Percentiles rank a stretch among this genome's conserved stretches.
Evolutionary conservation across 2,888 invertebrate species (phyloP).

Genomic region (Troides helena): DNA sequence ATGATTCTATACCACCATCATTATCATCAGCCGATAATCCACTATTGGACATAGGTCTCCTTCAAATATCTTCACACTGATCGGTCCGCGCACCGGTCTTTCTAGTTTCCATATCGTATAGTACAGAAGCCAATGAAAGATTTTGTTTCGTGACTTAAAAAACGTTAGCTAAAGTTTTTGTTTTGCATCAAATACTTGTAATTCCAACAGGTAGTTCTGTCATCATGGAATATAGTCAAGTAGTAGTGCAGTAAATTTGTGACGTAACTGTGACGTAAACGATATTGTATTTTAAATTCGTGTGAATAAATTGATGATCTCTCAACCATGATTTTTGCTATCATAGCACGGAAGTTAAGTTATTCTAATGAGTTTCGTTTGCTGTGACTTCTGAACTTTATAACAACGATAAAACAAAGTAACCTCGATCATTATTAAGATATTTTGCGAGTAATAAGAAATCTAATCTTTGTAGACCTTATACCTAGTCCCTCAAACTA

Average conservation of each 20-base stretch:
- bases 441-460: too few species aligned
- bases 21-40: too few species aligned
- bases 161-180: not conserved
- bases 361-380: not conserved
- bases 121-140: not conserved
- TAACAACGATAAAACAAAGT: not conserved
- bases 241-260: too few species aligned
- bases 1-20: too few species aligned
- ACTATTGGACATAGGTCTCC: too few species aligned
- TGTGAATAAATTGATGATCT: not conserved
- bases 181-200: not conserved
- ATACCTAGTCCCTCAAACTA: too few species aligned
- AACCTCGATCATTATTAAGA: conserved; percentile 3
- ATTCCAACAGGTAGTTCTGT: not conserved
- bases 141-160: not conserved
- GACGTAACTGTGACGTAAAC: not conserved
- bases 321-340: not conserved
- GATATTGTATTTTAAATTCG: not conserved
- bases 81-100: too few species aligned
- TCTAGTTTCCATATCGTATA: too few species aligned
- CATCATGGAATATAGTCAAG: not conserved
- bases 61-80: too few species aligned
- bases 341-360: not conserved
- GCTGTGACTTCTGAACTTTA: conserved; percentile 1
- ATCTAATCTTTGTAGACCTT: too few species aligned